Base-by-base conservation (phyloP, 2,888 invertebrate genomes). In the Parelbella ahira region DNA sequence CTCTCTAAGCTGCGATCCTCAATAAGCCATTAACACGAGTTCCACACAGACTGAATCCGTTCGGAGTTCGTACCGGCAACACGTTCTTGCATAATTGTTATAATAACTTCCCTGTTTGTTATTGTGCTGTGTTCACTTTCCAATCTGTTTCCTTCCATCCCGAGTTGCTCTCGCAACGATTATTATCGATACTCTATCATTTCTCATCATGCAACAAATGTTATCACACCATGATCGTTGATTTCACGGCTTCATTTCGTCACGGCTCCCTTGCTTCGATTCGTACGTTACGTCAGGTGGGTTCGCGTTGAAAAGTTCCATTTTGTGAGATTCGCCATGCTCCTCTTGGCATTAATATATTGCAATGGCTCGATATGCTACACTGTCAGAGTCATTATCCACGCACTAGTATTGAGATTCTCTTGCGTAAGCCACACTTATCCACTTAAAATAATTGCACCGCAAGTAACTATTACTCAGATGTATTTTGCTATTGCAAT, bases 191-290 rank as follows among this genome's bases (percentile, higher is more conserved):
- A 29, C 34, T 29, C 34, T 36, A 42, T 42, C 42, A 42, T 42
- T 42, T 36, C 36, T 42, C 34, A 42, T 36, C 42, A 36, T 42
- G 34, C 42, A 28, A 42, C 42, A 42, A 34, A 42, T 28, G 42
- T 36, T 42, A 42, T 42, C 42, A 42, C 46, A 54, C 46, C 53
- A 53, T 53, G 65, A 65, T 70, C 63, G 63, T 32, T 53, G 63
- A 77, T 79, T 78, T 71, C 68, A 70, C 67, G 61, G 68, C 55
- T 62, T 60, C 52, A 50, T 49, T 56, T 49, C 42, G 69, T 59
- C 63, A 66, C 60, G 74, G 67, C 63, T 75, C 70, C 66, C 67
- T 70, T 70, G 71, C 68, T 77, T 63, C 67, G 56, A 49, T 28
- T 52, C 54, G 57, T 49, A 54, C 47, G 47, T 56, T 54, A 49